Base-by-base conservation (phyloP, 2,888 invertebrate species). In the Graphium colonna region DNA sequence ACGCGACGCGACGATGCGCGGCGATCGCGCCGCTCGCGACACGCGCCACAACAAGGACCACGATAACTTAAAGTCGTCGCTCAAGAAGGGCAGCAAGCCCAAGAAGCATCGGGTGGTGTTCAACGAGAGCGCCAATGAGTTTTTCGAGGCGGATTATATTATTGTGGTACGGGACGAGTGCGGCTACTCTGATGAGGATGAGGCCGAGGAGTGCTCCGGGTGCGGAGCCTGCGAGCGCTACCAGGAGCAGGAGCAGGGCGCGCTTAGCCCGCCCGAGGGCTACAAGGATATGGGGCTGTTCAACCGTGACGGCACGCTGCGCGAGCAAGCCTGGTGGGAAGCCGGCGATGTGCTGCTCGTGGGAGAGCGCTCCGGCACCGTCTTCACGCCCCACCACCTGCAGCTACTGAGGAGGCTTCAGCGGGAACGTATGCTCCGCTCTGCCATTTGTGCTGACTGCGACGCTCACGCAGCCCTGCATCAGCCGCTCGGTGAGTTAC, bases 141-240 rank as follows among this genome's bases (percentile, higher is more conserved):
- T 96, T 84, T 96, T 97, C 79, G 97, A 97, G 68, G 96, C 97
- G 48, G 96, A 97, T 84, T 97, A 97, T 73, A 96, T 97, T 71
- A 97, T 97, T 68, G 91, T 96, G 59, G 96, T 97, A 60, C 93
- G 96, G 57, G 96, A 97, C 75, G 96, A 96, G 77, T 96, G 96
- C 73, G 86, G 82, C 8, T 95, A 94, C 72, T 96, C 95, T 55
- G 95, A 95, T 69, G 96, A 95, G 72, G 95, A 95, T 68, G 95
- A 95, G 67, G 92, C 92, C 68, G 94, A 94, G 59, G 93, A 93
- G 53, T 94, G 94, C 75, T 91, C 92, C 15, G 92, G 92, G 68
- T 87, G 87, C 58, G 87, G 84, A 17, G 75, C 86, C 38, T 87
- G 87, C 75, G 89, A 90, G 61, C 76, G 79, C 17, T 94, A 92